Conservation (phyloP, 1,140 invertebrate genomes). For the Eciton burchellii region DNA sequence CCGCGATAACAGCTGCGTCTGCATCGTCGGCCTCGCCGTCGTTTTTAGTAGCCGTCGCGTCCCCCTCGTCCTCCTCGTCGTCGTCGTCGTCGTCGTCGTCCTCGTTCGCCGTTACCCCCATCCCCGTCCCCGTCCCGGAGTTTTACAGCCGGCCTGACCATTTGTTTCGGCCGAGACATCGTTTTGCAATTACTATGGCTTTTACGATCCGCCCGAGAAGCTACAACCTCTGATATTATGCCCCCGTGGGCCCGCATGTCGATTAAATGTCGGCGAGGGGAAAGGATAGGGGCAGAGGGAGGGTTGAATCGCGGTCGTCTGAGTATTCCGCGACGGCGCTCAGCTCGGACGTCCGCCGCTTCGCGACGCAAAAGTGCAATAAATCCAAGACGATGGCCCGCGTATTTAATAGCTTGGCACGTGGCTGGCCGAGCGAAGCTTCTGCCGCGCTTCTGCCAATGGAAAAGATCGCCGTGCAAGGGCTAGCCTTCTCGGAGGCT, state of each 20-base stretch:
- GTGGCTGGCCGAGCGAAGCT: conserved; percentile 15
- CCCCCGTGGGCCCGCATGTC: conserved; percentile 20
- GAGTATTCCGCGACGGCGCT: not conserved
- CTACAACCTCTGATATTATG: conserved; percentile 51
- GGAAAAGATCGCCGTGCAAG: conserved; percentile 17
- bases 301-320: not conserved
- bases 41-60: not conserved
- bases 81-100: not conserved
- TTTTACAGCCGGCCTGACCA: conserved; percentile 37
- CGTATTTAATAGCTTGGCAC: conserved; percentile 55
- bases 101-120: not conserved
- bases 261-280: conserved; percentile 46
- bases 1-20: conserved; percentile 39
- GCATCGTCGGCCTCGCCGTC: not conserved
- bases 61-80: not conserved
- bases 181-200: conserved; percentile 51
- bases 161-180: conserved; percentile 38
- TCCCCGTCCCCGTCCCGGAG: conserved; percentile 10
- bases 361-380: not conserved
- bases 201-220: conserved; percentile 53
- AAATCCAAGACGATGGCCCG: conserved; percentile 25
- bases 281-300: too few species aligned
- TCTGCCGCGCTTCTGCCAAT: conserved; percentile 52
- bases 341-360: not conserved
- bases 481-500: conserved; percentile 30